A percentile compares a stretch with the other conserved stretches of the same genome.
Conservation (phyloP, 2,888 invertebrate genomes). For the Lacanobia wlatinum region DNA sequence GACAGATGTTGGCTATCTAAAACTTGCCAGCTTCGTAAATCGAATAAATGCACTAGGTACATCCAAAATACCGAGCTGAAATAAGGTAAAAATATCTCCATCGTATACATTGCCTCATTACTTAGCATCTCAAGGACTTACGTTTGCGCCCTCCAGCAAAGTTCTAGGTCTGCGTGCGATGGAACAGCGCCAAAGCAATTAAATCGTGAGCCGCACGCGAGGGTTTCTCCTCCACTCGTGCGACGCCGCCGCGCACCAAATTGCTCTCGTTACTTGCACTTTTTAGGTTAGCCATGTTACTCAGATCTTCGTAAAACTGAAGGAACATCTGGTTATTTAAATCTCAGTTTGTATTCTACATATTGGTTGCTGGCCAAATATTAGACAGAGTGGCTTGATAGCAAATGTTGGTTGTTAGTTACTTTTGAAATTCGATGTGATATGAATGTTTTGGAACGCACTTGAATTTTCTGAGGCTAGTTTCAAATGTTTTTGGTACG, state of each 20-base stretch:
- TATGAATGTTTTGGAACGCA: not conserved
- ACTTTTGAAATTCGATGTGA: slow-evolving; percentile 12
- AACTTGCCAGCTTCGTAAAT: too few relatives aligned
- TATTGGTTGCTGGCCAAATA: slow-evolving; percentile 11
- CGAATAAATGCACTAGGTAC: too few relatives aligned
- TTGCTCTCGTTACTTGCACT: slow-evolving; percentile 84
- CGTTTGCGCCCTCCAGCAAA: slow-evolving; percentile 64
- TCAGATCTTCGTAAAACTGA: slow-evolving; percentile 33
- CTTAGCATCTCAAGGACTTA: slow-evolving; percentile 38
- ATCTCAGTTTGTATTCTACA: slow-evolving; percentile 24
- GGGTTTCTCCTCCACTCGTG: slow-evolving; percentile 70
- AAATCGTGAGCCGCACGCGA: slow-evolving; percentile 81
- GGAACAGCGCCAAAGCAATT: slow-evolving; percentile 89
- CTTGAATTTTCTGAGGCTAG: not conserved
- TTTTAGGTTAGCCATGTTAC: slow-evolving; percentile 70
- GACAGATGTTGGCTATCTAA: too few relatives aligned
- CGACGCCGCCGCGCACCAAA: slow-evolving; percentile 70
- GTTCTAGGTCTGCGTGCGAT: slow-evolving; percentile 68
- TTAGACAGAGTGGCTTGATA: slow-evolving; percentile 6
- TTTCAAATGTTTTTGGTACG: not conserved
- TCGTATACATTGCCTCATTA: slow-evolving; percentile 36
- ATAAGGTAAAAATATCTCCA: slow-evolving; percentile 4
- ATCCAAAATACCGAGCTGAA: not conserved
- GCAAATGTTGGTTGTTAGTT: slow-evolving; percentile 11
- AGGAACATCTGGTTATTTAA: slow-evolving; percentile 53